Conservation (phyloP, 2,113 vertebrate species). For the Pungitius pungitius region DNA sequence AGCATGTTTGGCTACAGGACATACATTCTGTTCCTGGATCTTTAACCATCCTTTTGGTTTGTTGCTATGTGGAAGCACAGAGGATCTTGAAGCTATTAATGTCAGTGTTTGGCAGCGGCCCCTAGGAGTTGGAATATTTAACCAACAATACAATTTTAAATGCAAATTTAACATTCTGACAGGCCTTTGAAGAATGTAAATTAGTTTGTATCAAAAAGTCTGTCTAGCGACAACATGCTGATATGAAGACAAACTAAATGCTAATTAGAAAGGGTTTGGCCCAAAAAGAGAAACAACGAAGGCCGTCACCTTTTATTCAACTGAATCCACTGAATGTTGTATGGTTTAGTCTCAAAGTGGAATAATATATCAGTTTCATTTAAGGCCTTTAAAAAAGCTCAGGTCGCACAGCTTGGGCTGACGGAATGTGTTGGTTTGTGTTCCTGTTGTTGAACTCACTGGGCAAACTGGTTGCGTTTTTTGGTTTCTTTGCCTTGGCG, state of each 20-base stretch:
- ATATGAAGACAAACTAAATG: slow-evolving; percentile 4
- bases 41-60: not conserved
- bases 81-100: slow-evolving; percentile 72
- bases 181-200: slow-evolving; percentile 54
- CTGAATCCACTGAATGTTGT: too few species aligned
- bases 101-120: slow-evolving; percentile 62
- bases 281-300: slow-evolving; percentile 14
- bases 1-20: not conserved
- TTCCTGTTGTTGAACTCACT: slow-evolving; percentile 51
- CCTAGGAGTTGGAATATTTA: slow-evolving; percentile 56
- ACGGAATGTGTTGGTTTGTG: slow-evolving; percentile 38
- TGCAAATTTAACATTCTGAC: slow-evolving; percentile 49
- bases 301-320: slow-evolving; percentile 13
- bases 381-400: slow-evolving; percentile 24
- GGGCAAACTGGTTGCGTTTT: slow-evolving; percentile 64
- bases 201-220: slow-evolving; percentile 35
- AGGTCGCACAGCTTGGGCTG: slow-evolving; percentile 17
- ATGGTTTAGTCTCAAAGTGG: too few species aligned
- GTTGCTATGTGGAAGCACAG: slow-evolving; percentile 27
- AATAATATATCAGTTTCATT: slow-evolving; percentile 45
- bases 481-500: slow-evolving; percentile 75
- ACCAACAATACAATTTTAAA: slow-evolving; percentile 61
- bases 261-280: slow-evolving; percentile 19
- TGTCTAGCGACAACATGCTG: slow-evolving; percentile 12
- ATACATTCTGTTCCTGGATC: not conserved